These are phyloP conservation scores for Dryadula phaetusa DNA, from an alignment of 2,888 invertebrate genomes.

Conservation along the genomic window DNA sequence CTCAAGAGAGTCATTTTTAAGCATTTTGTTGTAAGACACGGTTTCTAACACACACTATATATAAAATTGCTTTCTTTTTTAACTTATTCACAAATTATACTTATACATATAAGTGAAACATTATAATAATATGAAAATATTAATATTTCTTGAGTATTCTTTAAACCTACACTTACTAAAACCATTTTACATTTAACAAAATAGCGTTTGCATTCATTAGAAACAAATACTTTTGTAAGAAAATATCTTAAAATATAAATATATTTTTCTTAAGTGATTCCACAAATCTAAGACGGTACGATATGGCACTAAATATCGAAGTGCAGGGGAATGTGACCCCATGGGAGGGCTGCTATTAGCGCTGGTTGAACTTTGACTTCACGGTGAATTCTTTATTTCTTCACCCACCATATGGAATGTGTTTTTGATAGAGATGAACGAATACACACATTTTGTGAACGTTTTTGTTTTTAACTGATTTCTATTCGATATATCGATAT, in stretches of 20 bases:
- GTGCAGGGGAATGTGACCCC: slow-evolving; percentile 62
- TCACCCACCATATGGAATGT: slow-evolving; percentile 48
- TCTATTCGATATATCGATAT: background rate
- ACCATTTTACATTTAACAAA: no score
- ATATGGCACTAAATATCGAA: slow-evolving; percentile 78
- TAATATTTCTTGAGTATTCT: no score
- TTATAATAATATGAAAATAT: no score
- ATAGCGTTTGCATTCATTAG: no score
- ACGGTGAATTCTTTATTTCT: slow-evolving; percentile 61
- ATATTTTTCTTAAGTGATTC: slow-evolving; percentile 57
- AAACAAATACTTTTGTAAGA: background rate
- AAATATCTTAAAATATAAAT: background rate
- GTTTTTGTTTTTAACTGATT: background rate
- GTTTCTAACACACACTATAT: slow-evolving; percentile 50
- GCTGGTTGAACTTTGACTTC: slow-evolving; percentile 73
- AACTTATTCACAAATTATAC: no score
- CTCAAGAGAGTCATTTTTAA: slow-evolving; percentile 66
- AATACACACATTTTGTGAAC: slow-evolving; percentile 27
- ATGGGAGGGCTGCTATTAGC: slow-evolving; percentile 70
- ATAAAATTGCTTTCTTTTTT: background rate
- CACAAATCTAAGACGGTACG: slow-evolving; percentile 81
- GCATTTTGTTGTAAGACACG: slow-evolving; percentile 64
- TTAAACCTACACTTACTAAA: no score
- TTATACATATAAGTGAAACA: no score
- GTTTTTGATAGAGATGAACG: slow-evolving; percentile 38